Evolutionary conservation across 2,113 vertebrate genomes (phyloP), one percentile per base, ranked within the genome.

Genomic region (Girardinichthys multiradiatus): DNA sequence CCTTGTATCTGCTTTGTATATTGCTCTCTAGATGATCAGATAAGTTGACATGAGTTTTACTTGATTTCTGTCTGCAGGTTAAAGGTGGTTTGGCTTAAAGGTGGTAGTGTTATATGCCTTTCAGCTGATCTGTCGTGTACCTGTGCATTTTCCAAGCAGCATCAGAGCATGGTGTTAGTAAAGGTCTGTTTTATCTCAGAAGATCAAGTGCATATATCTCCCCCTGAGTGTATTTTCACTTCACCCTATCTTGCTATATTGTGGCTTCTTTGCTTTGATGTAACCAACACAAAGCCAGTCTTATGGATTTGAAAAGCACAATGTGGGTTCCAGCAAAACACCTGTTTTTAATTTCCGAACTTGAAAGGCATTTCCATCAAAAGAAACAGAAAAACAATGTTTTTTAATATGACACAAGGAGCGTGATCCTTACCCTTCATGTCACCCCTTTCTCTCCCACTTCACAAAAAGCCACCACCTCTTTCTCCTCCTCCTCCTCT

Each of bases 301-400:
- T 65, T 79, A 86, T 94, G 91, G 93, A 92, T 94, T 95, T 90
- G 93, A 93, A 92, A 84, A 87, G 90, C 92, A 90, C 93, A 93
- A 94, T 95, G 93, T 96, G 95, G 94, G 94, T 93, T 96, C 96
- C 96, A 93, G 95, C 94, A 91, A 92, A 90, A 76, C 96, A 97
- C 96, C 97, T 98, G 97, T 92, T 98, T 98, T 95, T 94, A 93
- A 98, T 98, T 98, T 98, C 96, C 95, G 92, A 92, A 96, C 96
- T 96, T 98, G 94, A 99, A 98, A 99, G 97, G 92, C 91, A 93
- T 94, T 92, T 86, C 94, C 95, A 96, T 98, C 96, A 96, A 96
- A 97, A 96, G 96, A 79, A 95, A 89, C 91, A 93, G 92, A 93
- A 94, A 94, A 96, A 95, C 94, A 96, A 88, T 93, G 54, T 93